A percentile compares a stretch with the other conserved stretches of the same genome.
Conservation (phyloP, 2,113 vertebrate species). For the Zeus faber region DNA sequence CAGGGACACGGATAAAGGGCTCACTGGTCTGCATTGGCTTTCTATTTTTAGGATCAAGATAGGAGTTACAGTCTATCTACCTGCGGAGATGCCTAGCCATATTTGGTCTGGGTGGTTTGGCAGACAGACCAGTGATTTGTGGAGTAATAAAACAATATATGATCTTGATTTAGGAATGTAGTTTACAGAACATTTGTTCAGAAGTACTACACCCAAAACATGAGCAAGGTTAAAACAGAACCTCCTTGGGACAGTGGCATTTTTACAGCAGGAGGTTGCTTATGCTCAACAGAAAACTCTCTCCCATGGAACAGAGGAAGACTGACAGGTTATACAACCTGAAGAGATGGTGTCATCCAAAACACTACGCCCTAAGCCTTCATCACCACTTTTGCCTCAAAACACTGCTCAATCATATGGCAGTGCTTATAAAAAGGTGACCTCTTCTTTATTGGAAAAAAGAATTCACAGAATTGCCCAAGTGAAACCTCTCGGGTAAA, state of each 20-base stretch:
- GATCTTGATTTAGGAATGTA: no score
- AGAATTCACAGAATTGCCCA: background rate
- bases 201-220: no score
- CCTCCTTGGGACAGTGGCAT: no score
- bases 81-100: conserved; percentile 31
- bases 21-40: conserved; percentile 43
- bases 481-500: conserved; percentile 9
- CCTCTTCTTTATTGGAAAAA: background rate
- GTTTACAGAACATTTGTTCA: no score
- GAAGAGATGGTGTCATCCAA: background rate
- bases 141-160: no score
- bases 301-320: background rate
- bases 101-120: conserved; percentile 22
- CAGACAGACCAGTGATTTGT: no score
- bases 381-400: background rate
- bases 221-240: no score
- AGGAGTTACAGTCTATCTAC: conserved; percentile 29
- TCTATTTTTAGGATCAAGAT: conserved; percentile 53
- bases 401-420: background rate
- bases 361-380: background rate
- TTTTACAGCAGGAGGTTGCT: no score
- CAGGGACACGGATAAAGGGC: conserved; percentile 47
- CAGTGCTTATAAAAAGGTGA: conserved; percentile 1
- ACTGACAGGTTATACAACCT: background rate
- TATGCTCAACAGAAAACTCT: no score